Evolutionary conservation across 2,113 vertebrate species (phyloP).

Genomic region (Gnathonemus longibarbis): DNA sequence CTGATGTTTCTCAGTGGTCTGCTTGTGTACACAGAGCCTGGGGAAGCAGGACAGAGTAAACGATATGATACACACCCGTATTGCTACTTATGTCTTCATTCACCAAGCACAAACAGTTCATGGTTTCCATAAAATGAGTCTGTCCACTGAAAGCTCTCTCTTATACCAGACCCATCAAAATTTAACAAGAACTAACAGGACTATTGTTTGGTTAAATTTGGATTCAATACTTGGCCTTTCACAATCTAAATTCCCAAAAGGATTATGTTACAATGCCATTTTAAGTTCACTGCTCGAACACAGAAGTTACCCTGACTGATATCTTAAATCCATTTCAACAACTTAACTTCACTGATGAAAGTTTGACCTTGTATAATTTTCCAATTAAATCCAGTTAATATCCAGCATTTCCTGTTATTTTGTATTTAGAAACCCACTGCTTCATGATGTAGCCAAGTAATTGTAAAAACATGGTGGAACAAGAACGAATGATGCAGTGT

Average conservation of each 20-base stretch:
- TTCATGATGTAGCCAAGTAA: neutral
- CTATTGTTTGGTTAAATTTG: neutral
- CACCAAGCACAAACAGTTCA: neutral
- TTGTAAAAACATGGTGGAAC: slow-evolving; percentile 22
- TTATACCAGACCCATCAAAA: neutral
- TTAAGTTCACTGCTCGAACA: neutral
- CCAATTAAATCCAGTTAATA: neutral
- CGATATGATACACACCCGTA: neutral
- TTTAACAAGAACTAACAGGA: neutral
- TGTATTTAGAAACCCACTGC: slow-evolving; percentile 12
- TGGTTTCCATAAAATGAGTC: neutral
- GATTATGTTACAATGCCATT: neutral
- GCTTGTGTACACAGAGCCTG: slow-evolving; percentile 73
- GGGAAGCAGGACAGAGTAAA: slow-evolving; percentile 35
- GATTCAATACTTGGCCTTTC: neutral
- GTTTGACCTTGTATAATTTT: slow-evolving; percentile 17
- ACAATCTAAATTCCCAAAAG: slow-evolving; percentile 11
- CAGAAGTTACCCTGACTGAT: neutral
- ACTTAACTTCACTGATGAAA: neutral
- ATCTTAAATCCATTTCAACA: neutral
- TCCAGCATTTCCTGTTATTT: slow-evolving; percentile 4
- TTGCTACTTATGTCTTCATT: neutral
- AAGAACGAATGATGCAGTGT: slow-evolving; percentile 22
- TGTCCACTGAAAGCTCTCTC: neutral
- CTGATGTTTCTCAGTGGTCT: slow-evolving; percentile 52